Evolutionary conservation across 2,888 invertebrate genomes (phyloP).

Genomic region (Lucinisca nassula): DNA sequence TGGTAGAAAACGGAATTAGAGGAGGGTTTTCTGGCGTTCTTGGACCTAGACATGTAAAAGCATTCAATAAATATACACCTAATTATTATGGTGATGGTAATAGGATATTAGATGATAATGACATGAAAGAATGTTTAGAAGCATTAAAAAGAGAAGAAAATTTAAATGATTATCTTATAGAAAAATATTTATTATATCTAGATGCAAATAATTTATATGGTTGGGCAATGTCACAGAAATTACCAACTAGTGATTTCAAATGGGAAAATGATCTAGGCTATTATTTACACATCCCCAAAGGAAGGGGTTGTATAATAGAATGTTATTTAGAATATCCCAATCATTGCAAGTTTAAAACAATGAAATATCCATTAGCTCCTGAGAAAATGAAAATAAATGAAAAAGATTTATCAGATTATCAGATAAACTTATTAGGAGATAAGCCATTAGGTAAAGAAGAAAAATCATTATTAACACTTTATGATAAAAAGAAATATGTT

Average conservation of each 20-base stretch:
- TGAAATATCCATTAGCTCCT: conserved; percentile 47
- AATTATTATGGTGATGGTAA: conserved; percentile 20
- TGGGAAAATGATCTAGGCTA: conserved; percentile 12
- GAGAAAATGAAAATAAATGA: conserved; percentile 38
- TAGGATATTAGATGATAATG: conserved; percentile 30
- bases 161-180: conserved; percentile 24
- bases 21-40: no score
- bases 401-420: conserved; percentile 40
- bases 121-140: not conserved
- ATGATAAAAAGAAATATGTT: conserved; percentile 20
- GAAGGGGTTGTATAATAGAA: no score
- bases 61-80: conserved; percentile 40
- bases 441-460: conserved; percentile 36
- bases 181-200: conserved; percentile 24
- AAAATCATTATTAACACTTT: conserved; percentile 22
- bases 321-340: conserved; percentile 51
- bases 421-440: conserved; percentile 40
- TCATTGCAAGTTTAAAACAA: conserved; percentile 44
- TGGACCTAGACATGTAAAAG: no score
- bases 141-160: not conserved
- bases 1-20: no score
- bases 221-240: conserved; percentile 37
- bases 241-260: conserved; percentile 37
- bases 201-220: conserved; percentile 51
- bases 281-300: conserved; percentile 35